Percentiles rank a stretch among this genome's conserved stretches.
Conservation (phyloP, 2,888 invertebrate species). For the Polylopha cassiicola region DNA sequence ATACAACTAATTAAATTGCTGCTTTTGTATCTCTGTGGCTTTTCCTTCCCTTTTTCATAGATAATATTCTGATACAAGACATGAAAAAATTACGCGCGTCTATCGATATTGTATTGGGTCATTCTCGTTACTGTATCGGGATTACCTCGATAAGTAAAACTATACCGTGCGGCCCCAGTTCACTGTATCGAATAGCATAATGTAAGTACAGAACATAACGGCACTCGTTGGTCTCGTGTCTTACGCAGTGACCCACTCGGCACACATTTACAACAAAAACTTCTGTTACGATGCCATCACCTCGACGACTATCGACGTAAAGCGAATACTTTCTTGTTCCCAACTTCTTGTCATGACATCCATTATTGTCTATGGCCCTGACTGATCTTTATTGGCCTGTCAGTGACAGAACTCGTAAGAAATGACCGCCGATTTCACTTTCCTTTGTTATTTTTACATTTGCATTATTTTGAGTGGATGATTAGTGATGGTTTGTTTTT, state of each 20-base stretch:
- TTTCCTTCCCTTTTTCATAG: no score
- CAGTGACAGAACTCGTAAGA: background rate
- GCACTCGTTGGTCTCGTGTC: conserved; percentile 35
- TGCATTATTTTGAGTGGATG: no score
- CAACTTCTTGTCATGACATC: conserved; percentile 5
- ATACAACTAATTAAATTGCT: no score
- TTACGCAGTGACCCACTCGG: conserved; percentile 19
- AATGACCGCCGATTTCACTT: conserved; percentile 7
- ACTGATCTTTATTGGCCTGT: background rate
- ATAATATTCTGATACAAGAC: no score
- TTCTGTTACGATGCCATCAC: conserved; percentile 10
- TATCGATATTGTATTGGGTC: no score
- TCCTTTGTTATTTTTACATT: no score
- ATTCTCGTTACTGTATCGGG: background rate
- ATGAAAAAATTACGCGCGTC: no score
- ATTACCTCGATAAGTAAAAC: conserved; percentile 10
- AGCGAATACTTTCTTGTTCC: conserved; percentile 15
- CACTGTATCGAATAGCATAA: conserved; percentile 26
- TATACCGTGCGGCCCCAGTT: conserved; percentile 29
- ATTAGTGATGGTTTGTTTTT: no score
- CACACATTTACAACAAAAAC: conserved; percentile 27
- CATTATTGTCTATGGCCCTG: conserved; percentile 8
- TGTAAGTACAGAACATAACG: conserved; percentile 37
- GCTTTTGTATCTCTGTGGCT: no score
- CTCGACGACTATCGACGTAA: conserved; percentile 8